Evolutionary conservation across 2,888 invertebrate genomes (phyloP), one percentile per base, ranked within the genome.

Genomic region (Dugesia japonica): DNA sequence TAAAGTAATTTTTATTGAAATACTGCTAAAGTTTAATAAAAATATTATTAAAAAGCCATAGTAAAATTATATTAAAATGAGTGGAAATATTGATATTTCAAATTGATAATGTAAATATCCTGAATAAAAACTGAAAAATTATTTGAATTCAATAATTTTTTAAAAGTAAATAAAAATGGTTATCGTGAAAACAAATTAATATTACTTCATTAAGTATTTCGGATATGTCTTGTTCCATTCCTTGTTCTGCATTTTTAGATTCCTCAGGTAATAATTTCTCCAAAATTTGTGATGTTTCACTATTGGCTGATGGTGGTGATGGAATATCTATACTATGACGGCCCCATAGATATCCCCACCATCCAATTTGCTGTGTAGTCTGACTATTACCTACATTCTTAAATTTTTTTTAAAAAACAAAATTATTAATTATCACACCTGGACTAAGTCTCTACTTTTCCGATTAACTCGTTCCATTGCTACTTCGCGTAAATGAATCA

Each of bases 401-500:
- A 38, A 38, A 38, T 13, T 38, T 9, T 13, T 38, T 38, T 38
- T 38, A 17, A 38, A 38, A 38, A n/a, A n/a, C 17, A 38, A 38
- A 38, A 13, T 38, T 13, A 9, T 38, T 38, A 9, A 38, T 38
- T 38, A 13, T n/a, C n/a, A n/a, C n/a, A 38, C 38, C 38, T 38
- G 38, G 9, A 38, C 17, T 38, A 38, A 38, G 17, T 38, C 13
- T 38, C 38, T 9, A 38, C 38, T 38, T 38, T 38, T 38, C n/a
- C 74, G 72, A 42, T 33, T 38, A 13, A 26, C 80, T 79, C 81
- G 81, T 38, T 81, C 81, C 80, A 85, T 84, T 74, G 88, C 87
- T 76, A 90, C 88, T 86, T 92, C 90, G 79, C 94, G 86, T 7
- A 94, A 86, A 38, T 89, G 86, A 81, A 89, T 88, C 73, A 94